These are phyloP conservation scores for Ganaspis sp. DNA, from an alignment of 1,140 invertebrate genomes.

Conservation along the genomic window DNA sequence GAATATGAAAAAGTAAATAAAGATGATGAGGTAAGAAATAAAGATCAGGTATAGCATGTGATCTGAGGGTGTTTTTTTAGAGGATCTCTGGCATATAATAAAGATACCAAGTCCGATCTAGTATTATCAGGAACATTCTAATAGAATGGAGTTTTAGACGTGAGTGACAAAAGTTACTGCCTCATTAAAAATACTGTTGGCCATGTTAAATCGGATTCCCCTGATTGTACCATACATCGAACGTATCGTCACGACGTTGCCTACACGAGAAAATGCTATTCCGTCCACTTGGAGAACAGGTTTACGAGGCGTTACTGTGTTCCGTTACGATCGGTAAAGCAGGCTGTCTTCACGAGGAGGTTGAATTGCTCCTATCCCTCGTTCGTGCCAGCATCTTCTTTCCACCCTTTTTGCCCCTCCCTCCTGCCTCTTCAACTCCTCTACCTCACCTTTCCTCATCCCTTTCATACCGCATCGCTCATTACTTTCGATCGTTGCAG, in stretches of 20 bases:
- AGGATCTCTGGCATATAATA: background rate
- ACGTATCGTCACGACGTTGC: constrained; percentile 29
- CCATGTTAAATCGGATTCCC: constrained; percentile 28
- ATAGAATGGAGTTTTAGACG: constrained; percentile 17
- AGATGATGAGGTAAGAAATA: no score
- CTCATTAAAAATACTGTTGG: constrained; percentile 29
- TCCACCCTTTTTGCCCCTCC: background rate
- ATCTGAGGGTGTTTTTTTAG: background rate
- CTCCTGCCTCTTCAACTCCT: background rate
- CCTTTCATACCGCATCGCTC: constrained; percentile 18
- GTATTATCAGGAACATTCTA: constrained; percentile 22
- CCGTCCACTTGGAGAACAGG: constrained; percentile 50
- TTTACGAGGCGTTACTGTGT: constrained; percentile 58
- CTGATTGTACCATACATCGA: constrained; percentile 31
- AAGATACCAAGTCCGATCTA: constrained; percentile 9
- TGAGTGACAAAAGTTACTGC: constrained; percentile 28
- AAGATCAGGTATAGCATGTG: no score
- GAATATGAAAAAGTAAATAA: no score
- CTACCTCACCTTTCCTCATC: background rate
- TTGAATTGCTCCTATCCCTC: constrained; percentile 55
- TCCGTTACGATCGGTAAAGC: constrained; percentile 58
- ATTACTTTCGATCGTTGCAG: constrained; percentile 58
- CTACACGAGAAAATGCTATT: constrained; percentile 40
- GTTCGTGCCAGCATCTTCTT: constrained; percentile 52
- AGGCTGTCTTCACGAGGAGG: constrained; percentile 54